phyloP scores from a whole-genome alignment of 1,140 invertebrate genomes.

The Pogonognathellus flavescens region DNA sequence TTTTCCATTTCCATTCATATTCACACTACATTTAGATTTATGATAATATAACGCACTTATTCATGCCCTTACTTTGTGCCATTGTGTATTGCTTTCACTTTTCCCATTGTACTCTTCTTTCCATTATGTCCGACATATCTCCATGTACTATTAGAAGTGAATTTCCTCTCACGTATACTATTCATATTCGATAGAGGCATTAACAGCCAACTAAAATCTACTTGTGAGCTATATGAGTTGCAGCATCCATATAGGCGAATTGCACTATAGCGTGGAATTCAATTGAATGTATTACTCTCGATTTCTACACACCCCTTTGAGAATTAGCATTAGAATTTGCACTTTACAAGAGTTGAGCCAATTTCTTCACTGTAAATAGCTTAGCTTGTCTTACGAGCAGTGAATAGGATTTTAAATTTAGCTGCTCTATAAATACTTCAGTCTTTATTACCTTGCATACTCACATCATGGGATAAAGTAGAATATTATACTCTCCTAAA shows the following conservation, averaged over 20 bases:
- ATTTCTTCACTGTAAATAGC: slow-evolving; percentile 37
- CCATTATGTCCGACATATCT: not conserved
- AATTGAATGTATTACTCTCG: slow-evolving; percentile 19
- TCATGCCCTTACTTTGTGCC: slow-evolving; percentile 26
- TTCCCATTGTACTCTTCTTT: slow-evolving; percentile 25
- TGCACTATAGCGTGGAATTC: slow-evolving; percentile 13
- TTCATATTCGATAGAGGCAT: not conserved
- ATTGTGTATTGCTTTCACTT: slow-evolving; percentile 19
- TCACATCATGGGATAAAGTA: not conserved
- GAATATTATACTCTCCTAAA: not conserved
- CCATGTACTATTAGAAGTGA: not conserved
- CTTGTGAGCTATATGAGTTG: not conserved
- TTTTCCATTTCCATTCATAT: slow-evolving; percentile 45
- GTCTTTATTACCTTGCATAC: slow-evolving; percentile 12
- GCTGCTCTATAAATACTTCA: not conserved
- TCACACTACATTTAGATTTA: slow-evolving; percentile 50
- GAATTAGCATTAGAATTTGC: slow-evolving; percentile 39
- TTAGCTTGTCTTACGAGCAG: slow-evolving; percentile 18
- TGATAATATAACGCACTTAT: slow-evolving; percentile 49
- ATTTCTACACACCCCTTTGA: slow-evolving; percentile 24
- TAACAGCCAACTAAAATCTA: too few relatives aligned
- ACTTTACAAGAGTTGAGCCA: slow-evolving; percentile 37
- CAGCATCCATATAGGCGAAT: not conserved
- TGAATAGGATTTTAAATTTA: slow-evolving; percentile 37
- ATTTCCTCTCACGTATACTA: not conserved